A percentile compares a stretch with the other conserved stretches of the same genome.
These are phyloP conservation scores for Cynoglossus semilaevis DNA, from an alignment of 2,113 vertebrate species.

Conservation along the genomic window DNA sequence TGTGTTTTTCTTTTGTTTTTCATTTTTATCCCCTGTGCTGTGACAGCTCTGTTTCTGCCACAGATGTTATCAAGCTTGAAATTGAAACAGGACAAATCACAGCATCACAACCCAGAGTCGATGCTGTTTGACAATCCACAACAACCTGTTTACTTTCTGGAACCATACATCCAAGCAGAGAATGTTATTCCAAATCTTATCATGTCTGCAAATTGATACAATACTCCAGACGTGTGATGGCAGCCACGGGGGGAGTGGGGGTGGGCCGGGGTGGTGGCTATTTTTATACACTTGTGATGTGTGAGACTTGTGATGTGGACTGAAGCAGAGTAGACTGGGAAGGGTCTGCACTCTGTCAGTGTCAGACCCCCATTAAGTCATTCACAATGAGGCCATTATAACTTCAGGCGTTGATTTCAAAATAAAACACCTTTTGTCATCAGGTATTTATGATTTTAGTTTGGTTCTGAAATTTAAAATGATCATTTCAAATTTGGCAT, in stretches of 20 bases:
- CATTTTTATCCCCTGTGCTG: constrained; percentile 2
- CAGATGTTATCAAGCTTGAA: not conserved
- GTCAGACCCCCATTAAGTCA: constrained; percentile 54
- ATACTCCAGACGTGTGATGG: constrained; percentile 37
- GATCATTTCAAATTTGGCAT: too few species aligned
- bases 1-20: not conserved
- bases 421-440: constrained; percentile 40
- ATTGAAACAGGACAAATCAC: too few species aligned
- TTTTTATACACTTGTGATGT: constrained; percentile 47
- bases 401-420: constrained; percentile 31
- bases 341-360: constrained; percentile 73
- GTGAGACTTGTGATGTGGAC: constrained; percentile 55
- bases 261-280: constrained; percentile 42
- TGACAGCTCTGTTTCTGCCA: constrained; percentile 1
- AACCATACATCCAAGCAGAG: not conserved
- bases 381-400: not conserved
- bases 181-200: constrained; percentile 16
- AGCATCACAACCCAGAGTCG: not conserved
- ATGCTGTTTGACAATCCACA: not conserved
- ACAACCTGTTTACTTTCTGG: not conserved
- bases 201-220: constrained; percentile 17
- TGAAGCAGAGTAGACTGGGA: too few species aligned
- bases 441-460: too few species aligned
- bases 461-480: too few species aligned
- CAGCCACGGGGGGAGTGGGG: constrained; percentile 27